These are phyloP conservation scores for Sebastes baramenuke DNA, from an alignment of 2,797 vertebrate species.

Conservation along the genomic window DNA sequence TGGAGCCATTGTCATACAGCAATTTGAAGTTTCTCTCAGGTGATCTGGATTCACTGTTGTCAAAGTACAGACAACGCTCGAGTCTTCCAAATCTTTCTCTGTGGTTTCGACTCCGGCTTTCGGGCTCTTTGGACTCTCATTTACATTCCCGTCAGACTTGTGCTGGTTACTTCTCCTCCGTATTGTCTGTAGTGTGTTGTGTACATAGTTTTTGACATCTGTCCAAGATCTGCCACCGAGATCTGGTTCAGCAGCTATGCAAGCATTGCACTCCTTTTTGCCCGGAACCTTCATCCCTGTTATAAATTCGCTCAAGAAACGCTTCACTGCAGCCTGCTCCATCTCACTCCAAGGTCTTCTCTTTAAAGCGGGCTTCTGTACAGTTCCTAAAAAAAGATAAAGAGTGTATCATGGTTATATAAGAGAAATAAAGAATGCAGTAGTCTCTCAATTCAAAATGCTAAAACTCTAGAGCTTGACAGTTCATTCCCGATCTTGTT, in stretches of 20 bases:
- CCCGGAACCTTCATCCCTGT: conserved; percentile 76
- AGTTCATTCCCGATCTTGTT: background rate
- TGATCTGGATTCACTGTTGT: conserved; percentile 61
- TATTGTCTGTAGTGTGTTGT: conserved; percentile 77
- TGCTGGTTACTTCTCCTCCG: conserved; percentile 69
- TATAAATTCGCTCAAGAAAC: conserved; percentile 69
- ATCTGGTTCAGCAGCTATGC: conserved; percentile 78
- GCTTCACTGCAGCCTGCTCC: conserved; percentile 76
- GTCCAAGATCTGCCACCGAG: conserved; percentile 76
- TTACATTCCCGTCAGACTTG: conserved; percentile 30
- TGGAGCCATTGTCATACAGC: conserved; percentile 48
- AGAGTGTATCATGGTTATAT: background rate
- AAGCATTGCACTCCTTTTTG: conserved; percentile 80
- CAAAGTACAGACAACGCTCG: conserved; percentile 45
- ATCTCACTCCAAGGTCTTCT: conserved; percentile 75
- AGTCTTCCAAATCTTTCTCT: conserved; percentile 47
- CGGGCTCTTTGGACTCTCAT: conserved; percentile 47
- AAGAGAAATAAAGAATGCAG: background rate
- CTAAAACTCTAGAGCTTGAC: background rate
- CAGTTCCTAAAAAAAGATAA: conserved; percentile 55
- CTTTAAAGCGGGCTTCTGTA: conserved; percentile 58
- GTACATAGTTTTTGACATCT: conserved; percentile 79
- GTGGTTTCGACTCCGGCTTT: conserved; percentile 25
- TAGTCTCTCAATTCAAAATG: background rate
- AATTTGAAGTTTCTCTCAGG: conserved; percentile 52